phyloP scores from a whole-genome alignment of 1,140 invertebrate genomes.

The Fopius arisanus region DNA sequence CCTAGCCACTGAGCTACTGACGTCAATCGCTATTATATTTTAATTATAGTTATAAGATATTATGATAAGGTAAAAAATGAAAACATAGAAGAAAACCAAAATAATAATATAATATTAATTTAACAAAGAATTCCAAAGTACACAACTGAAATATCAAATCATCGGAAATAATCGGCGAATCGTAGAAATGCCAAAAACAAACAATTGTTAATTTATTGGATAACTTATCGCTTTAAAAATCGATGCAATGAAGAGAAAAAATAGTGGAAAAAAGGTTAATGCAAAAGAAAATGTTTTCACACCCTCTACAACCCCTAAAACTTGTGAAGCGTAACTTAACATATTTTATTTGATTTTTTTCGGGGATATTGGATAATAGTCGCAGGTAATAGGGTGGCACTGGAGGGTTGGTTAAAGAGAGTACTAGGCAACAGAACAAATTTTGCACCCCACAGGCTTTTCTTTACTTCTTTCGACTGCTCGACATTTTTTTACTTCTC shows the following conservation, averaged over 20 bases:
- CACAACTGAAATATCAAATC: no score
- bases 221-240: no score
- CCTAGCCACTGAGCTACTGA: no score
- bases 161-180: no score
- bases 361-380: conserved; percentile 64
- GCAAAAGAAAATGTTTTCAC: not conserved
- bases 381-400: conserved; percentile 55
- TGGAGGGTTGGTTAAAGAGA: conserved; percentile 17
- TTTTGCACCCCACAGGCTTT: conserved; percentile 45
- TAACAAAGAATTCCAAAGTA: no score
- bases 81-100: no score
- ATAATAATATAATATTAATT: no score
- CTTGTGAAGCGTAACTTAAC: conserved; percentile 60
- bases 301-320: not conserved
- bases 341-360: conserved; percentile 65
- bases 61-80: no score
- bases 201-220: no score
- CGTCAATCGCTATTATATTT: no score
- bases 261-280: not conserved
- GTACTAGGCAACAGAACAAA: conserved; percentile 41
- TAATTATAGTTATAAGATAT: no score
- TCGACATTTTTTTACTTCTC: conserved; percentile 12
- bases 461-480: conserved; percentile 16
- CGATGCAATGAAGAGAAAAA: not conserved
- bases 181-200: not conserved